Base-by-base conservation (phyloP, 2,113 vertebrate genomes). In the Clinocottus analis region DNA sequence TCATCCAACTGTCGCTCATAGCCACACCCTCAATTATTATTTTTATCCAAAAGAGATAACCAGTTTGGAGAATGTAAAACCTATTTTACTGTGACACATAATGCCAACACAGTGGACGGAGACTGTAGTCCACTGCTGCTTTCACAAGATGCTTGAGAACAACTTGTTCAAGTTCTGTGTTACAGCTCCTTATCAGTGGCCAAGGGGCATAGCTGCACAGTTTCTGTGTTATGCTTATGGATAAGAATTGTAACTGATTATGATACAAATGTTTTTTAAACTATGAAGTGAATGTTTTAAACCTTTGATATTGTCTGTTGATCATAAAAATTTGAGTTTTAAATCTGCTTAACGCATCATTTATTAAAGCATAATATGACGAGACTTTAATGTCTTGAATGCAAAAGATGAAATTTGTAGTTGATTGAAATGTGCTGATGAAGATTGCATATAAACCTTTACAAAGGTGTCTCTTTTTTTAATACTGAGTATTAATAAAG, bases 51-150 rank as follows among this genome's bases (percentile, higher is more conserved):
- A 72, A 19, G 4, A 67, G 19, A 41, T 66, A 68, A 43, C n/a
- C 35, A 69, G 56, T 49, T 62, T 16, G 56, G 4, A n/a, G 27
- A 64, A 56, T 12, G 10, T 37, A 16, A 53, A n/a, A 33, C 14
- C n/a, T 35, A 37, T 39, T 41, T 63, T 4, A 21, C 55, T 59
- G 61, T n/a, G 7, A 7, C 37, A 41, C 31, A 43, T 41, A 21
- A 60, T 55, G 61, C 45, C 61, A 45, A 55, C 43, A 72, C 45
- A 43, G 33, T 3, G 0, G 10, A 31, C 72, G 16, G 43, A 61
- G 73, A 77, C 62, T 83, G 74, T 53, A 77, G 74, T 77, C 80
- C 80, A 82, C 33, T 37, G 31, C 59, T 41, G 19, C 60, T 60
- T 69, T 51, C 66, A 47, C 29, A 80, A 80, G 56, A 53, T 37